Evolutionary conservation across 2,113 vertebrate species (phyloP).

Genomic region (Toxotes jaculatrix): DNA sequence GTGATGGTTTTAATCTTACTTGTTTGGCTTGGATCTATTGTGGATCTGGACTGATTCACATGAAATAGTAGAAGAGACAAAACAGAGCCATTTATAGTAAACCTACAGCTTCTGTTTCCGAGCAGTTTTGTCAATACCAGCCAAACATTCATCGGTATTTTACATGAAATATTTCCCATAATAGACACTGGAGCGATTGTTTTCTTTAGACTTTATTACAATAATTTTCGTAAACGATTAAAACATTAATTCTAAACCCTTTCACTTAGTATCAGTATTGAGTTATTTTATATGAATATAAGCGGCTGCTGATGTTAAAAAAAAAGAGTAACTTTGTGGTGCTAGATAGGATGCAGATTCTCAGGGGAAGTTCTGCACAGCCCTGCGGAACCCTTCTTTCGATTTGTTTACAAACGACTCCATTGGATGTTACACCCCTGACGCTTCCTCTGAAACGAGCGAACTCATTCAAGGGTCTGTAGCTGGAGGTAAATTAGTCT

Average conservation of each 20-base stretch:
- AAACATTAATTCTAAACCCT: too few species aligned
- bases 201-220: not conserved
- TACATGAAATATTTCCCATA: not conserved
- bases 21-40: too few species aligned
- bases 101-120: too few species aligned
- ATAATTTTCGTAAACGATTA: not conserved
- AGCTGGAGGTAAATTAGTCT: constrained; percentile 68
- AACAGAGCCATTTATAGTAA: too few species aligned
- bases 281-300: too few species aligned
- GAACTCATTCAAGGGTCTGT: constrained; percentile 84
- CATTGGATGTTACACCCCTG: constrained; percentile 51
- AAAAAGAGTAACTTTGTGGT: not conserved
- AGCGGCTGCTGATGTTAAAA: not conserved
- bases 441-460: constrained; percentile 82
- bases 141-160: not conserved
- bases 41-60: too few species aligned
- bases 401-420: constrained; percentile 19
- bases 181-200: too few species aligned
- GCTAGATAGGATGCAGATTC: too few species aligned
- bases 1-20: too few species aligned
- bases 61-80: too few species aligned
- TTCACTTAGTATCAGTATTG: too few species aligned
- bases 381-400: constrained; percentile 53
- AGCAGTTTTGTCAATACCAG: too few species aligned
- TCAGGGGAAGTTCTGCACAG: not conserved